Evolutionary conservation across 2,888 invertebrate genomes (phyloP), one percentile per base, ranked within the genome.

Genomic region (Thera britannica): DNA sequence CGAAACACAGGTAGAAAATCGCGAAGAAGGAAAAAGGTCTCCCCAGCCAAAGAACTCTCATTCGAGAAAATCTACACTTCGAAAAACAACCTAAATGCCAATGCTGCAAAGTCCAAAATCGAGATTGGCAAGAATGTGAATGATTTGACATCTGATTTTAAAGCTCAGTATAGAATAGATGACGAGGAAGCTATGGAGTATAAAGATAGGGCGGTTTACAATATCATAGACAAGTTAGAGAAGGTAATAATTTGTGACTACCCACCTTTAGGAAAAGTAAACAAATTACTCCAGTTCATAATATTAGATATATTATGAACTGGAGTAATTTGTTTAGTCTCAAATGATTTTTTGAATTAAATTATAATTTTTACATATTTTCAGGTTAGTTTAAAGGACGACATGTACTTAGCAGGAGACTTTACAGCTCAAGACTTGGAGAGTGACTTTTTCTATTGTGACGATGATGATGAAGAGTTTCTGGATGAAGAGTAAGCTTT

Each of bases 71-170:
- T 65, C 11, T 73, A 90, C 68, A 71, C 62, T 0, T 65, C 70
- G 0, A 73, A 68, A 59, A 72, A 72, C 58, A 68, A 70, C 44
- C 60, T 72, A 7, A 75, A 72, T 64, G 71, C 62, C 77, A 81
- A 8, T 68, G 36, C 81, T 0, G 36, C 73, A 0, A 79, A 81
- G 3, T 77, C 79, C 1, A 89, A 88, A 65, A 72, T 76, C n/a
- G 84, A 79, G 2, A 77, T 92, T 0, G 93, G 92, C 0, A 91
- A 91, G 57, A 92, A 92, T 57, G 93, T 92, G 0, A 93, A 93
- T 51, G 83, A 90, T 67, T 72, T 93, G 2, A 75, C 75, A 0
- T 77, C 80, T 35, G 81, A 74, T 73, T 77, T 72, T 70, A 78
- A 75, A 52, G 66, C 71, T 0, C 79, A 76, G 68, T 77, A 79